Percentiles rank a stretch among this genome's conserved stretches.
Evolutionary conservation across 2,888 invertebrate genomes (phyloP).

Genomic region (Apodemia mormo): DNA sequence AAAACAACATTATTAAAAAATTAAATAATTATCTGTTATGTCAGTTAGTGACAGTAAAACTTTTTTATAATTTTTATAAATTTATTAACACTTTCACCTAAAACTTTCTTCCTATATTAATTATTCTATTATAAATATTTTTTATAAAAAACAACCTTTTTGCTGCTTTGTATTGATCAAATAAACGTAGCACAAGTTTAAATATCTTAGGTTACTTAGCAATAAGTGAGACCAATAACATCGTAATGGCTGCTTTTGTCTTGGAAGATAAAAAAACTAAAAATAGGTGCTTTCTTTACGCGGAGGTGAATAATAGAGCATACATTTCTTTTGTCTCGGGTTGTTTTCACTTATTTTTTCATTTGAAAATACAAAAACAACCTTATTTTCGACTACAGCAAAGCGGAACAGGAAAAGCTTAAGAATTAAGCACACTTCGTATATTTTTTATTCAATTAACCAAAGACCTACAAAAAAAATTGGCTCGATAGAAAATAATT

Average conservation of each 20-base stretch:
- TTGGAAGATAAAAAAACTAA: constrained; percentile 8
- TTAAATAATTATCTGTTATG: no score
- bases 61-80: no score
- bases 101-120: no score
- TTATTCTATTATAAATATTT: no score
- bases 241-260: constrained; percentile 7
- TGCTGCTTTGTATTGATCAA: neutral
- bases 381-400: constrained; percentile 8
- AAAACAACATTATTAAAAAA: no score
- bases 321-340: constrained; percentile 14
- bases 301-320: constrained; percentile 9
- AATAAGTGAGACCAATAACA: constrained; percentile 15
- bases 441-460: neutral
- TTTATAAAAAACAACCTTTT: no score
- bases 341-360: constrained; percentile 15
- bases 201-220: constrained; percentile 4
- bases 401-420: constrained; percentile 1
- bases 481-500: no score
- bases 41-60: no score
- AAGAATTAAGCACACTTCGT: neutral
- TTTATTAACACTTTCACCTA: no score
- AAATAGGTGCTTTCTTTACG: constrained; percentile 11
- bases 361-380: constrained; percentile 9
- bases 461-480: no score
- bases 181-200: neutral